A percentile compares a stretch with the other conserved stretches of the same genome.
These are phyloP conservation scores for Apodemus speciosus DNA, from an alignment of 2,113 vertebrate genomes.

Conservation along the genomic window DNA sequence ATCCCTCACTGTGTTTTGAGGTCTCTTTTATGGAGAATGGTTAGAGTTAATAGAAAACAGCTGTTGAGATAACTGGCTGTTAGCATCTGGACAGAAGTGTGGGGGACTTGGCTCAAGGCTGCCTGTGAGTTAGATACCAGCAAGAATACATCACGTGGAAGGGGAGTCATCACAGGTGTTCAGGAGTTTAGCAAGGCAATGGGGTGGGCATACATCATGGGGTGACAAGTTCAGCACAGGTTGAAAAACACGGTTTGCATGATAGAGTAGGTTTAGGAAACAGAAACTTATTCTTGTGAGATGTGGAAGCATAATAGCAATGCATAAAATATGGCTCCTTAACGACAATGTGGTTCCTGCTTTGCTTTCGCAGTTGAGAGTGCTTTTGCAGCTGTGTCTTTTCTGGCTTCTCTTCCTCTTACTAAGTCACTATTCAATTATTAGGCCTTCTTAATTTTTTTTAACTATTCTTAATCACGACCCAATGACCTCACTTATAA, in stretches of 20 bases:
- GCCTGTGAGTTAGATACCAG: neutral
- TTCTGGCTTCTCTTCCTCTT: neutral
- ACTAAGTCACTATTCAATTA: neutral
- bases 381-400: neutral
- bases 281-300: neutral
- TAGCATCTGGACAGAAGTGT: neutral
- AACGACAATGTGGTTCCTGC: neutral
- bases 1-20: neutral
- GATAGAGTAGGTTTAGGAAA: neutral
- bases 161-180: neutral
- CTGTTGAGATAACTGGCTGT: neutral
- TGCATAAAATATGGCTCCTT: neutral
- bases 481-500: neutral
- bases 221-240: neutral
- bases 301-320: neutral
- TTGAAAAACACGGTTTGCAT: neutral
- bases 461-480: neutral
- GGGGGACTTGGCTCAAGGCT: neutral
- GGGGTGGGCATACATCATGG: neutral
- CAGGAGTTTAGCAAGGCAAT: neutral
- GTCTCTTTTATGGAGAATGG: neutral
- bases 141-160: neutral
- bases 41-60: neutral
- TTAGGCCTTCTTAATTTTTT: neutral
- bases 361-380: neutral